These are phyloP conservation scores for Crepidodera aurea DNA, from an alignment of 2,888 invertebrate genomes.

Conservation along the genomic window DNA sequence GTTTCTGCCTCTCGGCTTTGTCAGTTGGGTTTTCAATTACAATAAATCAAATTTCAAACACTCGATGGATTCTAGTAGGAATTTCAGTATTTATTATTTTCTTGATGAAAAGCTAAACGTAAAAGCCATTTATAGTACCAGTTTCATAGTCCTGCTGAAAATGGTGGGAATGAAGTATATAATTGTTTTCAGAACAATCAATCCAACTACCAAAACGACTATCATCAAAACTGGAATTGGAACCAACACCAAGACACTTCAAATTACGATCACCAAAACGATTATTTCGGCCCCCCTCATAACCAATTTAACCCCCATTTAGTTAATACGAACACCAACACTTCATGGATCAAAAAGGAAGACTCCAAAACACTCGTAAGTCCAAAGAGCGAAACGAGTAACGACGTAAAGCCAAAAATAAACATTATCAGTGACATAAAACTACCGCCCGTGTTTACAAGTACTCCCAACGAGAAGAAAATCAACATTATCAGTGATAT, in stretches of 20 bases:
- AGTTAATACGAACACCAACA: conserved; percentile 45
- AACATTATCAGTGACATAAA: conserved; percentile 61
- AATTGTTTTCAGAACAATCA: conserved; percentile 14
- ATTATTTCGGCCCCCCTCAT: conserved; percentile 50
- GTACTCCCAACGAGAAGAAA: conserved; percentile 51
- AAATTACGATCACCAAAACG: conserved; percentile 40
- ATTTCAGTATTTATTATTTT: too few relatives aligned
- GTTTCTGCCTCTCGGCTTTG: too few relatives aligned
- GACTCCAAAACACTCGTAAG: conserved; percentile 46
- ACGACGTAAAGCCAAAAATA: conserved; percentile 59
- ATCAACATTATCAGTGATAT: conserved; percentile 60
- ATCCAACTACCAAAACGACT: conserved; percentile 26
- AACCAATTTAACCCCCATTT: conserved; percentile 49
- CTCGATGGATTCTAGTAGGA: too few relatives aligned
- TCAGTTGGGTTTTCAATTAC: too few relatives aligned
- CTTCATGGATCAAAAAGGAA: conserved; percentile 57
- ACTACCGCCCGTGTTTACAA: conserved; percentile 52
- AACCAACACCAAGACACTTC: conserved; percentile 37
- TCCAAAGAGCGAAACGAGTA: conserved; percentile 53
- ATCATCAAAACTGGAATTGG: conserved; percentile 33
- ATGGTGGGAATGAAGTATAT: too few relatives aligned
- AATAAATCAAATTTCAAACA: too few relatives aligned
- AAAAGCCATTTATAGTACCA: too few relatives aligned
- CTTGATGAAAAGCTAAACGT: too few relatives aligned
- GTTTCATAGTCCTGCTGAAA: too few relatives aligned